Conservation (phyloP, 2,113 vertebrate genomes). For the Calypte anna region DNA sequence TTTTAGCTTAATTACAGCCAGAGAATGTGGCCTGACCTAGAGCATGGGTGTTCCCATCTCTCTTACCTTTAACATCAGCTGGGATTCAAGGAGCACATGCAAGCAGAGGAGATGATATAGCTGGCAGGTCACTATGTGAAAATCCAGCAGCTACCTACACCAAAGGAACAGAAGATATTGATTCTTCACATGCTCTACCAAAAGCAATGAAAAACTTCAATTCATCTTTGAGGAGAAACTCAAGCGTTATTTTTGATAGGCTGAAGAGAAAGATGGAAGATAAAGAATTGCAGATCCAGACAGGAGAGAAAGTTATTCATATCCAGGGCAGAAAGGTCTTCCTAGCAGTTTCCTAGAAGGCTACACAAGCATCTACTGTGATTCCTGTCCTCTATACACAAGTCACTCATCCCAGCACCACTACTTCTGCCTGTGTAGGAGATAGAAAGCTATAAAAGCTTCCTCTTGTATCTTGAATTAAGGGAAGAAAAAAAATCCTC, state of each 20-base stretch:
- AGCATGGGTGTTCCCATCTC: not conserved
- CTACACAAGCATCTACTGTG: not conserved
- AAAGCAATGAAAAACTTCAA: not conserved
- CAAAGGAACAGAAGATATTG: accelerated
- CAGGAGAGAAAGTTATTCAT: not conserved
- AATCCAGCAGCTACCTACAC: not conserved
- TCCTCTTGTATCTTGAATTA: not conserved
- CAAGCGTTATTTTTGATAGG: not conserved
- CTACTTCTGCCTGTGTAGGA: not conserved
- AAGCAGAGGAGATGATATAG: not conserved
- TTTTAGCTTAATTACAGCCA: not conserved
- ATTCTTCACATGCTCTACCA: not conserved
- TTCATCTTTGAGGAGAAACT: not conserved
- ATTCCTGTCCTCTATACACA: not conserved
- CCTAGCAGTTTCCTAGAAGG: not conserved
- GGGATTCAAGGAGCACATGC: not conserved
- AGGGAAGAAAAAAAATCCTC: not conserved
- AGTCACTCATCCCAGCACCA: not conserved
- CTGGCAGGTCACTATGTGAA: not conserved
- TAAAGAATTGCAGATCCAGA: not conserved
- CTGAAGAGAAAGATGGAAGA: not conserved
- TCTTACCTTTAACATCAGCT: not conserved
- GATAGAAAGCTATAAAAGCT: not conserved
- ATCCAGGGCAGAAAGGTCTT: not conserved
- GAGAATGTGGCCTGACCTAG: not conserved